Base-by-base conservation (phyloP, 2,888 invertebrate genomes). In the Hyalella azteca region DNA sequence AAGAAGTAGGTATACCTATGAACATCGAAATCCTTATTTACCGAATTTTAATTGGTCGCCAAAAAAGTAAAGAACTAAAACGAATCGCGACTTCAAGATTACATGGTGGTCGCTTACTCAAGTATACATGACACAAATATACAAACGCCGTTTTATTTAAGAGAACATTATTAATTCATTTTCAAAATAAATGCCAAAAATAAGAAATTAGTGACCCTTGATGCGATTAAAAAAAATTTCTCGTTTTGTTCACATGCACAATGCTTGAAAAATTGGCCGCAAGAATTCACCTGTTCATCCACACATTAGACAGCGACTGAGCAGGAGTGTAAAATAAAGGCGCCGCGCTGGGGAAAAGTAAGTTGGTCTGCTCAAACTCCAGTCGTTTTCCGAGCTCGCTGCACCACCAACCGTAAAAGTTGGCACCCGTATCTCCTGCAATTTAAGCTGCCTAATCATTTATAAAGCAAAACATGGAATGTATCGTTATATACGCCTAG, bases 211-310 rank as follows among this genome's bases (percentile, higher is more conserved):
- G 22, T 54, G 22, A 54, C 22, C 3, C 54, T n/a, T n/a, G n/a
- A n/a, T n/a, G n/a, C n/a, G n/a, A 3, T 15, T 22, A 26, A 49
- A 15, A n/a, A 15, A 11, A 7, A 26, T 13, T 22, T 54, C 22
- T 22, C 22, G 29, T 3, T 29, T 22, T 54, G 22, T n/a, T n/a
- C n/a, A n/a, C n/a, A n/a, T n/a, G n/a, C n/a, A n/a, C n/a, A n/a
- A n/a, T n/a, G n/a, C n/a, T n/a, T n/a, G n/a, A n/a, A n/a, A n/a
- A n/a, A n/a, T n/a, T n/a, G n/a, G n/a, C n/a, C n/a, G n/a, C n/a
- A 45, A 60, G 15, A 2, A 73, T 22, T 4, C n/a, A 73, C 73
- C 73, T 73, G 45, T 73, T 45, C 41, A 73, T 45, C 73, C 73
- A 73, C 26, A 73, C 73, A 73, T 39, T 39, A 29, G 41, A 39